Conservation (phyloP, 2,888 invertebrate genomes). For the Hypena proboscidalis region DNA sequence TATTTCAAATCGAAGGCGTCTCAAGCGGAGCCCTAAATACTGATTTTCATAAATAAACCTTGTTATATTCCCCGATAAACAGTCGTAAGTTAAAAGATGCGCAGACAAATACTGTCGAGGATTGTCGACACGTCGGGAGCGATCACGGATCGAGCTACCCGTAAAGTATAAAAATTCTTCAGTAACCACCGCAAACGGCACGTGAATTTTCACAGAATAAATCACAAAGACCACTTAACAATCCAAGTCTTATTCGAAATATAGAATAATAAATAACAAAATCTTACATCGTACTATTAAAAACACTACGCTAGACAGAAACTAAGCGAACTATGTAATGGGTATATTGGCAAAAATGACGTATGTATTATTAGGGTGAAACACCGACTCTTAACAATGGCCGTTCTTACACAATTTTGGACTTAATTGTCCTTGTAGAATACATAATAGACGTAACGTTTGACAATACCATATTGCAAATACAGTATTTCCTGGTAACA, state of each 20-base stretch:
- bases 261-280: constrained; percentile 84
- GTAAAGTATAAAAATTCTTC: constrained; percentile 41
- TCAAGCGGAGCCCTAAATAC: constrained; percentile 49
- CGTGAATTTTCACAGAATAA: constrained; percentile 61
- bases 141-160: constrained; percentile 7
- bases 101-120: no score
- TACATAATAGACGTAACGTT: constrained; percentile 30
- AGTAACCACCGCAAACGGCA: constrained; percentile 35
- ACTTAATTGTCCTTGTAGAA: constrained; percentile 30
- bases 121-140: no score
- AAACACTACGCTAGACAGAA: constrained; percentile 71
- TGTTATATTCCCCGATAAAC: constrained; percentile 26
- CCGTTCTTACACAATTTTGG: constrained; percentile 35
- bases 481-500: constrained; percentile 21
- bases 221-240: constrained; percentile 71
- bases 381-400: constrained; percentile 36
- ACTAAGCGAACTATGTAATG: constrained; percentile 71
- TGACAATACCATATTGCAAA: constrained; percentile 28
- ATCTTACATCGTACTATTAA: constrained; percentile 67
- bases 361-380: constrained; percentile 25
- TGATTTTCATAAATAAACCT: constrained; percentile 44
- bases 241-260: constrained; percentile 77
- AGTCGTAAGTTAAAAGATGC: constrained; percentile 31
- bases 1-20: constrained; percentile 44
- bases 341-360: constrained; percentile 65